phyloP scores from a whole-genome alignment of 2,797 vertebrate genomes.

The Lacerta bilineata region DNA sequence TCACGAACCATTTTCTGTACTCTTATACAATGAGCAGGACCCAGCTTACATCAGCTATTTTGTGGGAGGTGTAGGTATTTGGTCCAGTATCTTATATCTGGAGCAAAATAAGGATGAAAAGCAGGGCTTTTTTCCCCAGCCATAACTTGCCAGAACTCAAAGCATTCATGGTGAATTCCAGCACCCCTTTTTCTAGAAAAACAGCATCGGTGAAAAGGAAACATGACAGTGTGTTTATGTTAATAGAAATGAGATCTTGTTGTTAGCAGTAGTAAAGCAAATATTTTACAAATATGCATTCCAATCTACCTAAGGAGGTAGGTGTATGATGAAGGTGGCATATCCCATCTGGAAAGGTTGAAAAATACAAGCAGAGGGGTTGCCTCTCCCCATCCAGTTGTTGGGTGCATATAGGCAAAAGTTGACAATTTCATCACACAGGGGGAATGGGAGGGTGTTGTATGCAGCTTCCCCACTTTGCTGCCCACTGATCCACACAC shows the following conservation, averaged over 20 bases:
- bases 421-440: neutral
- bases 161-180: no score
- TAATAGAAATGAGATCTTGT: constrained; percentile 5
- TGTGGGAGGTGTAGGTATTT: constrained; percentile 21
- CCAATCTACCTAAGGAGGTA: neutral
- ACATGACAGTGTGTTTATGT: constrained; percentile 6
- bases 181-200: no score
- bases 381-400: neutral
- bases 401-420: neutral
- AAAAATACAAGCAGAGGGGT: neutral
- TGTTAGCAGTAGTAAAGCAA: constrained; percentile 17
- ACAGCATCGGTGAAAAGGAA: constrained; percentile 12
- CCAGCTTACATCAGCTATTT: constrained; percentile 16
- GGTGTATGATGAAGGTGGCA: neutral
- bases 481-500: neutral
- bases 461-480: neutral
- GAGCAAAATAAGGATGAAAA: fast-evolving
- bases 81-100: constrained; percentile 23
- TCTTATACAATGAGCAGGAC: constrained; percentile 24
- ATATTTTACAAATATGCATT: neutral
- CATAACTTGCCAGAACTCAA: no score
- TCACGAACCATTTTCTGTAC: constrained; percentile 40
- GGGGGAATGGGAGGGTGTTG: neutral
- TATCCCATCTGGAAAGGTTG: no score
- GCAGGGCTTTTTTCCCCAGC: no score